A percentile compares a stretch with the other conserved stretches of the same genome.
Conservation (phyloP, 2,888 invertebrate genomes). For the Calliphora vomitoria region DNA sequence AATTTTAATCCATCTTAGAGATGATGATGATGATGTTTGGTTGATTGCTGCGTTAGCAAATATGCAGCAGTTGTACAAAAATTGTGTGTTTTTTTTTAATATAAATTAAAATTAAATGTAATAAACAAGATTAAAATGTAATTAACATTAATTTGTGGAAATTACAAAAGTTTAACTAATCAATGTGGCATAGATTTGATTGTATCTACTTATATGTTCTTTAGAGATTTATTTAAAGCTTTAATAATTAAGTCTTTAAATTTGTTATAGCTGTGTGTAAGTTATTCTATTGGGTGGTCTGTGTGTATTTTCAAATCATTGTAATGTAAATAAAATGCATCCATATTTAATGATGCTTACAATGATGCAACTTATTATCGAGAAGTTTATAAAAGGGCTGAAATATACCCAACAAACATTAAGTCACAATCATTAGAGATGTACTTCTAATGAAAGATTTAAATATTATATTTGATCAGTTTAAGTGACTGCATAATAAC, state of each 20-base stretch:
- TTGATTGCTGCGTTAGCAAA: background rate
- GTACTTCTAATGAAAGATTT: no score
- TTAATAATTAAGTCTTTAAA: no score
- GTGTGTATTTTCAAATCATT: constrained; percentile 11
- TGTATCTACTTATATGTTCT: no score
- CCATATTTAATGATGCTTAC: constrained; percentile 14
- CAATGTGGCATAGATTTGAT: background rate
- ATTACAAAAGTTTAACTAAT: background rate
- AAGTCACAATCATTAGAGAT: no score
- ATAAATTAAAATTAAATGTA: background rate
- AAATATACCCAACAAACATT: constrained; percentile 10
- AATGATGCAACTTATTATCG: background rate
- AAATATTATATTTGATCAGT: no score
- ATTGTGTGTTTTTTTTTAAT: background rate
- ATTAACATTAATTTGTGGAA: background rate
- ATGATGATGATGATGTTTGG: background rate
- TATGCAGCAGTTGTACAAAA: background rate
- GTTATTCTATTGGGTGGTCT: constrained; percentile 12
- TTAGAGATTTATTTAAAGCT: no score
- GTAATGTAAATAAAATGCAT: constrained; percentile 19
- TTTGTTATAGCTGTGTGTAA: background rate
- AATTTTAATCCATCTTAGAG: constrained; percentile 51
- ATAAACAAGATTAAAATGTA: background rate
- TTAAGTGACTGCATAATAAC: no score
- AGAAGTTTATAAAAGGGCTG: background rate